Evolutionary conservation across 2,113 vertebrate species (phyloP).

Genomic region (Cryptoleucopteryx plumbea): DNA sequence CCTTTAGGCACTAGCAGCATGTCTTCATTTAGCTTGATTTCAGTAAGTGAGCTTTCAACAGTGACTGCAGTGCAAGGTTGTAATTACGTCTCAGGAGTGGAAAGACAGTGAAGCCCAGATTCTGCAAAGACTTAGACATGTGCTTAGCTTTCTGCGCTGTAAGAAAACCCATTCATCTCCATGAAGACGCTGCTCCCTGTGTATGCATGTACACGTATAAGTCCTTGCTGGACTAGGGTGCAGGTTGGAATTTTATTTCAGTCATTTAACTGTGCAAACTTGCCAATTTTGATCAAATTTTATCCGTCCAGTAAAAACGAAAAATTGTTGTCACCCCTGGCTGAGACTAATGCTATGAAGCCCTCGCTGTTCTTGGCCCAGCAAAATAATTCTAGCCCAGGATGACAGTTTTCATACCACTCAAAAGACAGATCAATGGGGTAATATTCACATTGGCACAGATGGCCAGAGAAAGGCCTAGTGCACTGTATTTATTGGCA

Average conservation of each 20-base stretch:
- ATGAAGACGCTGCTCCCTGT: background rate
- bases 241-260: background rate
- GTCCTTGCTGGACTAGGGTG: background rate
- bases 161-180: background rate
- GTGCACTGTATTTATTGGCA: background rate
- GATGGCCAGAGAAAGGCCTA: background rate
- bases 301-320: background rate
- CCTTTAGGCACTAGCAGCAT: slow-evolving; percentile 26
- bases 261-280: background rate
- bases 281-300: background rate
- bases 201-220: background rate
- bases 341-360: background rate
- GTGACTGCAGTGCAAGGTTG: background rate
- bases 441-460: background rate
- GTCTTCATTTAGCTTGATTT: slow-evolving; percentile 45
- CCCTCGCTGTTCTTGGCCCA: background rate
- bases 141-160: background rate
- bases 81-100: slow-evolving; percentile 12
- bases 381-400: background rate
- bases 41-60: slow-evolving; percentile 17
- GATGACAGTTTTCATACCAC: background rate
- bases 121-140: background rate
- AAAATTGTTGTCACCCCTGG: background rate
- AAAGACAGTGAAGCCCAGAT: background rate
- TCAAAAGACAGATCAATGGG: background rate